These are phyloP conservation scores for Todiramphus saurophagus DNA, from an alignment of 2,113 vertebrate species.

Conservation along the genomic window DNA sequence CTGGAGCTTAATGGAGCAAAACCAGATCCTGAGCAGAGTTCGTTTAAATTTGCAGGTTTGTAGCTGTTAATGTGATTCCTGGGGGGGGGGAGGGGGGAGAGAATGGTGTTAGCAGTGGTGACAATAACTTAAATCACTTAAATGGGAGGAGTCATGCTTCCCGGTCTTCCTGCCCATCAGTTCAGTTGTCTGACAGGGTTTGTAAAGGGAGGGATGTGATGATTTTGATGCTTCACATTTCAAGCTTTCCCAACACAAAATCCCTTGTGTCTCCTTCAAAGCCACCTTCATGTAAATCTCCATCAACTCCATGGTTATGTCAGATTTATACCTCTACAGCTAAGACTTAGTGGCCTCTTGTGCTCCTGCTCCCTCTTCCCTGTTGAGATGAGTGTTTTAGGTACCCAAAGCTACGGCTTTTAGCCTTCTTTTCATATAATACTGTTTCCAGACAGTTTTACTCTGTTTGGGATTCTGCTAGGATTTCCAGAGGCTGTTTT, in stretches of 20 bases:
- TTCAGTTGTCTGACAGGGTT: not conserved
- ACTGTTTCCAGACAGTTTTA: constrained; percentile 7
- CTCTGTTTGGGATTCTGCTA: constrained; percentile 3
- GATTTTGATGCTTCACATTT: not conserved
- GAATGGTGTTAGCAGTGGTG: not conserved
- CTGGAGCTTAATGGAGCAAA: not conserved
- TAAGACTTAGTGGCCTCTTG: not conserved
- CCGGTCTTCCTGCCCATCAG: not conserved
- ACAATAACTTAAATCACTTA: constrained; percentile 36
- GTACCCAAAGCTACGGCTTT: not conserved
- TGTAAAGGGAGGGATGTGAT: not conserved
- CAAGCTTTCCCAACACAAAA: not conserved
- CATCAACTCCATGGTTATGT: not conserved
- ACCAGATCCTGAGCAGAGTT: not conserved
- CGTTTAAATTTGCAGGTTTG: constrained; percentile 41
- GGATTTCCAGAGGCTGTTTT: constrained; percentile 62
- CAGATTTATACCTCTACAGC: not conserved
- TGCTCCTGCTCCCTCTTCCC: not conserved
- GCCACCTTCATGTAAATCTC: not conserved
- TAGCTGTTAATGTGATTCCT: constrained; percentile 5
- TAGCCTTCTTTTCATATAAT: not conserved
- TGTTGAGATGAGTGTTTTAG: not conserved
- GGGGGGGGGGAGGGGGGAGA: not conserved
- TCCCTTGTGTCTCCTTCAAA: not conserved
- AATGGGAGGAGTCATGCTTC: not conserved